These are phyloP conservation scores for Cassiopea xamachana DNA, from an alignment of 30 jellyfish, hydroid and myxozoan genomes.

Conservation along the genomic window DNA sequence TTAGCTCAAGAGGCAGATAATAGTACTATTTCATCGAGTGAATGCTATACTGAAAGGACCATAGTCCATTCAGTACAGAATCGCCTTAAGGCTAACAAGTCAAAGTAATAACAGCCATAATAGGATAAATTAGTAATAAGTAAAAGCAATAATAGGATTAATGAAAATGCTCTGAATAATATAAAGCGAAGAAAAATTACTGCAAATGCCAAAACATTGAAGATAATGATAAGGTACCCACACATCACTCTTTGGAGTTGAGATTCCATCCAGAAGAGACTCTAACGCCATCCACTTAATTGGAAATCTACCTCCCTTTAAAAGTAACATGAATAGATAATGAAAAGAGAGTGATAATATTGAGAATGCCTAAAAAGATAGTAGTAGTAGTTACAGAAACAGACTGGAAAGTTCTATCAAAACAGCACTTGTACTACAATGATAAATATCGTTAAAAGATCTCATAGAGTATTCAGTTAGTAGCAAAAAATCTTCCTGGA, in stretches of 20 bases:
- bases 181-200: constrained; percentile 4
- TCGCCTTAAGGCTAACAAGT: too few relatives aligned
- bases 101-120: too few relatives aligned
- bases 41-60: too few relatives aligned
- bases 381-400: not conserved
- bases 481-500: too few relatives aligned
- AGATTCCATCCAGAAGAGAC: constrained; percentile 88
- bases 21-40: too few relatives aligned
- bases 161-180: constrained; percentile 93
- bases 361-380: not conserved
- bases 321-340: not conserved
- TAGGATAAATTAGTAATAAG: too few relatives aligned
- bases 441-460: too few relatives aligned
- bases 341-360: not conserved
- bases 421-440: too few relatives aligned
- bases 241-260: constrained; percentile 98
- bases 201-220: not conserved
- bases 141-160: constrained; percentile 63
- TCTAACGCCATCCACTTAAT: constrained; percentile 99
- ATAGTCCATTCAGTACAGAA: too few relatives aligned
- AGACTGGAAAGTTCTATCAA: not conserved
- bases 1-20: too few relatives aligned
- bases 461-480: too few relatives aligned
- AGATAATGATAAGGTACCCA: constrained; percentile 15
- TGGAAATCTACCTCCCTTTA: constrained; percentile 96